Evolutionary conservation across 2,113 vertebrate species (phyloP).

Genomic region (Antigone vipio): DNA sequence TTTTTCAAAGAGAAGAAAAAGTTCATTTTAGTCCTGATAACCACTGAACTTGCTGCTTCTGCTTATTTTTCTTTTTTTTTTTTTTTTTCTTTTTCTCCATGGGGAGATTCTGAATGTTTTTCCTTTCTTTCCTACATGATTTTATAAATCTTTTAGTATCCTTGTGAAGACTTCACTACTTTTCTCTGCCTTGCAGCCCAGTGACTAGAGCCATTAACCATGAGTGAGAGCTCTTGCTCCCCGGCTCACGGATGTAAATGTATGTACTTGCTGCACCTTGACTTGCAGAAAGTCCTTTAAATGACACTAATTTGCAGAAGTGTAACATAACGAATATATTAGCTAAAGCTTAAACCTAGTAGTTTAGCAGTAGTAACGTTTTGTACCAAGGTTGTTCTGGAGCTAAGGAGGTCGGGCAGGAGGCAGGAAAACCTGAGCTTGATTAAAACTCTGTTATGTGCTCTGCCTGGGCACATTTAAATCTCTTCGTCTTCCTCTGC

Average conservation of each 20-base stretch:
- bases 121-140: constrained; percentile 21
- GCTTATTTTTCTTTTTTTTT: constrained; percentile 34
- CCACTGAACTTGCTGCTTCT: constrained; percentile 26
- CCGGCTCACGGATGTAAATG: background rate
- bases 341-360: background rate
- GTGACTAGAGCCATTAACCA: background rate
- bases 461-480: background rate
- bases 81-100: constrained; percentile 11
- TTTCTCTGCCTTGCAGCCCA: background rate
- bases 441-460: background rate
- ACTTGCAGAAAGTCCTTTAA: background rate
- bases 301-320: background rate
- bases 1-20: constrained; percentile 52
- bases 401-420: background rate
- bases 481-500: background rate
- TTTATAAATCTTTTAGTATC: constrained; percentile 24
- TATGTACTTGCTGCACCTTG: background rate
- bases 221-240: constrained; percentile 8
- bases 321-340: background rate
- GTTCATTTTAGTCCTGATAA: constrained; percentile 43
- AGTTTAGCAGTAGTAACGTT: background rate
- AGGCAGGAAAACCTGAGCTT: background rate
- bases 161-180: background rate
- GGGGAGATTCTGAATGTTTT: constrained; percentile 37
- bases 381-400: background rate